These are phyloP conservation scores for Aethina tumida DNA, from an alignment of 1,140 invertebrate genomes.

Conservation along the genomic window DNA sequence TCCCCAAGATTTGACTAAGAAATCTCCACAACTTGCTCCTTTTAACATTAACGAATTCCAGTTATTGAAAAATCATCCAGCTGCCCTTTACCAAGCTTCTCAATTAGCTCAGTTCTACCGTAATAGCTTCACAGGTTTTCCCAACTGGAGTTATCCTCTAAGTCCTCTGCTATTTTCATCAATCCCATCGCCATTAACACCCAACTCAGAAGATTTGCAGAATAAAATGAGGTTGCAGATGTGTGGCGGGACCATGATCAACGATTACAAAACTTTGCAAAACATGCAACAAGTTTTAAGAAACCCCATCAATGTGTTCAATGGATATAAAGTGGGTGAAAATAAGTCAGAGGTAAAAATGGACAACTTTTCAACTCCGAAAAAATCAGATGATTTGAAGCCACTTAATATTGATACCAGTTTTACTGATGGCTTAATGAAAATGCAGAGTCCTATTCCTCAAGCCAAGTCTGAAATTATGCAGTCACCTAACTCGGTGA, in stretches of 20 bases:
- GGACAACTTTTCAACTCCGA: conserved; percentile 7
- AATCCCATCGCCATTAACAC: conserved; percentile 41
- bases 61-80: conserved; percentile 45
- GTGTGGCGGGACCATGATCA: conserved; percentile 54
- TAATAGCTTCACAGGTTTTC: conserved; percentile 37
- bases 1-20: conserved; percentile 37
- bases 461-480: conserved; percentile 29
- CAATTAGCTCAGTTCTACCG: conserved; percentile 42
- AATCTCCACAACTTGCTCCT: conserved; percentile 20
- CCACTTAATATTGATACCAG: conserved; percentile 25
- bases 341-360: conserved; percentile 10
- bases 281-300: neutral
- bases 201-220: conserved; percentile 50
- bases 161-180: conserved; percentile 42
- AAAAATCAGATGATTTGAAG: conserved; percentile 25
- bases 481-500: conserved; percentile 53
- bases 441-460: conserved; percentile 26
- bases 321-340: conserved; percentile 15
- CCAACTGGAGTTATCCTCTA: conserved; percentile 40
- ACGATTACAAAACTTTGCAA: conserved; percentile 29
- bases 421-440: conserved; percentile 18
- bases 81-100: conserved; percentile 41
- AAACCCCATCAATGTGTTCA: conserved; percentile 4
- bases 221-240: conserved; percentile 53
- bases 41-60: conserved; percentile 22